Percentiles rank a stretch among this genome's conserved stretches.
Conservation (phyloP, 1,140 invertebrate species). For the Caenorhabditis tropicalis region DNA sequence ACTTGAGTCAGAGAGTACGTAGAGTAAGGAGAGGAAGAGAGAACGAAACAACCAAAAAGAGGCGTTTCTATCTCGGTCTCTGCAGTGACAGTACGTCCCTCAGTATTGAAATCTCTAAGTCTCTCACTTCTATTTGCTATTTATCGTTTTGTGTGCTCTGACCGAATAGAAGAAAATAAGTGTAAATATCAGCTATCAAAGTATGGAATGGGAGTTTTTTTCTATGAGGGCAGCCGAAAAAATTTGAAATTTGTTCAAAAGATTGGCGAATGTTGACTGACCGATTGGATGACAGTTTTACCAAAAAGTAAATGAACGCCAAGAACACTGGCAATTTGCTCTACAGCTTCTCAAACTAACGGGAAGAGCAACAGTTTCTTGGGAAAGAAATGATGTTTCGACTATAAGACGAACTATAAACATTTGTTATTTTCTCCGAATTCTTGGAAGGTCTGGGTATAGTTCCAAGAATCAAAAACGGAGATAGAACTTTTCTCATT, state of each 20-base stretch:
- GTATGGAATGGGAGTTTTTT: conserved; percentile 14
- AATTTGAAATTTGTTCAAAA: conserved; percentile 29
- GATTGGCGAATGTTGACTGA: conserved; percentile 38
- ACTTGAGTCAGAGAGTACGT: neutral
- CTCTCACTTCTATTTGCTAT: conserved; percentile 8
- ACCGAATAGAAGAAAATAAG: conserved; percentile 14
- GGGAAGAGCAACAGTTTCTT: too few species aligned
- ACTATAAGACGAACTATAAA: neutral
- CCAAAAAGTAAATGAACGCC: conserved; percentile 2
- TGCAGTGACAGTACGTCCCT: neutral
- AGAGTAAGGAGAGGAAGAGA: neutral
- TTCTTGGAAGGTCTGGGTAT: neutral
- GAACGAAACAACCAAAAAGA: conserved; percentile 26
- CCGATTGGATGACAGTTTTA: conserved; percentile 29
- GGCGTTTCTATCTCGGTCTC: conserved; percentile 7
- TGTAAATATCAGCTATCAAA: conserved; percentile 40
- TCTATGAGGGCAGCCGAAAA: neutral
- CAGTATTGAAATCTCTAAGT: neutral
- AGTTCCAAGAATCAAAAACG: too few species aligned
- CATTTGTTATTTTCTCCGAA: neutral
- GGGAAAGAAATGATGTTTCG: neutral
- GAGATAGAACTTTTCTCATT: neutral
- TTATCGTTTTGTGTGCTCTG: conserved; percentile 16
- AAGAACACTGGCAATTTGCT: neutral
- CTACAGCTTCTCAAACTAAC: neutral